These are phyloP conservation scores for Plutomurus gul DNA, from an alignment of 1,140 invertebrate genomes.

Conservation along the genomic window DNA sequence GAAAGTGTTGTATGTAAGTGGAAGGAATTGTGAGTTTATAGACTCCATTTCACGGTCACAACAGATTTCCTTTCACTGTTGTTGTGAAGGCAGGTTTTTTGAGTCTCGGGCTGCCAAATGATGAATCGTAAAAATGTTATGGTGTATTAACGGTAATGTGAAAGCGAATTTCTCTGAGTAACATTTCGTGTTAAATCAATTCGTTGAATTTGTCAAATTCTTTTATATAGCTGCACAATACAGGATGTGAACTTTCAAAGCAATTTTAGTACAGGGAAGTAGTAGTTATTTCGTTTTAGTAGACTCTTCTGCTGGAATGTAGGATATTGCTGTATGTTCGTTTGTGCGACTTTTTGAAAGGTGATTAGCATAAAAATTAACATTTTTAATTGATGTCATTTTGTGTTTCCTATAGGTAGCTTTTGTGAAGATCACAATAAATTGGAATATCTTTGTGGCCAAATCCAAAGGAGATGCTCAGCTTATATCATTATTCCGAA, in stretches of 20 bases:
- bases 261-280: too few relatives aligned
- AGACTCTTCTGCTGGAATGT: too few relatives aligned
- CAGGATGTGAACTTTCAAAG: too few relatives aligned
- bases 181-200: not conserved
- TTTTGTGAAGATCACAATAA: conserved; percentile 51
- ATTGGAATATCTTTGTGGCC: conserved; percentile 55
- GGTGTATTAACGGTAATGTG: not conserved
- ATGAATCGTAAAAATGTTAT: not conserved
- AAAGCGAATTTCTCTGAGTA: not conserved
- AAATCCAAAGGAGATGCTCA: conserved; percentile 57
- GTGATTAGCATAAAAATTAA: not conserved
- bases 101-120: too few relatives aligned
- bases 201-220: not conserved
- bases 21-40: too few relatives aligned
- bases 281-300: too few relatives aligned
- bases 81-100: too few relatives aligned
- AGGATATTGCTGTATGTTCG: too few relatives aligned
- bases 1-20: too few relatives aligned
- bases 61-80: too few relatives aligned
- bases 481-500: conserved; percentile 57
- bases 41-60: too few relatives aligned
- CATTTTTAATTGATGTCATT: not conserved
- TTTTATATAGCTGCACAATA: too few relatives aligned
- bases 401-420: conserved; percentile 23
- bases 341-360: not conserved